These are phyloP conservation scores for Alviniconcha strummeri DNA, from an alignment of 2,888 invertebrate genomes.

Conservation along the genomic window DNA sequence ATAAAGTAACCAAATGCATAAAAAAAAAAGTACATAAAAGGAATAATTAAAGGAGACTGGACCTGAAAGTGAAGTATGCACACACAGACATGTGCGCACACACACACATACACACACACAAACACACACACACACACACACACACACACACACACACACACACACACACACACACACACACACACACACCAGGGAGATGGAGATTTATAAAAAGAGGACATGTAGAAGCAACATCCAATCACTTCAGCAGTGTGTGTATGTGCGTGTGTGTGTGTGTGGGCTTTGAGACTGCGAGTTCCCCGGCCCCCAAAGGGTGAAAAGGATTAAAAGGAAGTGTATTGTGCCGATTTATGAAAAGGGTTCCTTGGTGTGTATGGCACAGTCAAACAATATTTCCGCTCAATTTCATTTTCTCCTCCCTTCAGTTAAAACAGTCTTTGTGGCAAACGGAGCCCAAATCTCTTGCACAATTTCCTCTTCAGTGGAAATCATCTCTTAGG, in stretches of 20 bases:
- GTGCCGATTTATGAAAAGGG: neutral
- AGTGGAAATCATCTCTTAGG: constrained; percentile 1
- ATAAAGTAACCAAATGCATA: neutral
- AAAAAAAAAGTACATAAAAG: neutral
- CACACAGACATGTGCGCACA: no score
- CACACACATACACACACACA: neutral
- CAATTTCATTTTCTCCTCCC: constrained; percentile 18
- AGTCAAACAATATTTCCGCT: constrained; percentile 33
- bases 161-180: neutral
- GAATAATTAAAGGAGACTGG: no score
- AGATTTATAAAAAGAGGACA: neutral
- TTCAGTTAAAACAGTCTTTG: neutral
- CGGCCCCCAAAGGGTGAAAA: neutral
- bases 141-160: neutral
- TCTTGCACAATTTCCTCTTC: constrained; percentile 6
- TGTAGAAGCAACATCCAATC: neutral
- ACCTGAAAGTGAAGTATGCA: no score
- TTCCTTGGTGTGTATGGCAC: neutral
- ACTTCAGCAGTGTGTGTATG: neutral
- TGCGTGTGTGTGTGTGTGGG: constrained; percentile 12
- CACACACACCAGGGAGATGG: neutral
- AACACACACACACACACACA: no score
- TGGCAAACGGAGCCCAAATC: neutral
- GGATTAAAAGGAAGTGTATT: neutral
- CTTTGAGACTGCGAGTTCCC: neutral